A percentile compares a stretch with the other conserved stretches of the same genome.
These are phyloP conservation scores for Harlomillsia oculata DNA, from an alignment of 1,140 invertebrate species.

Conservation along the genomic window DNA sequence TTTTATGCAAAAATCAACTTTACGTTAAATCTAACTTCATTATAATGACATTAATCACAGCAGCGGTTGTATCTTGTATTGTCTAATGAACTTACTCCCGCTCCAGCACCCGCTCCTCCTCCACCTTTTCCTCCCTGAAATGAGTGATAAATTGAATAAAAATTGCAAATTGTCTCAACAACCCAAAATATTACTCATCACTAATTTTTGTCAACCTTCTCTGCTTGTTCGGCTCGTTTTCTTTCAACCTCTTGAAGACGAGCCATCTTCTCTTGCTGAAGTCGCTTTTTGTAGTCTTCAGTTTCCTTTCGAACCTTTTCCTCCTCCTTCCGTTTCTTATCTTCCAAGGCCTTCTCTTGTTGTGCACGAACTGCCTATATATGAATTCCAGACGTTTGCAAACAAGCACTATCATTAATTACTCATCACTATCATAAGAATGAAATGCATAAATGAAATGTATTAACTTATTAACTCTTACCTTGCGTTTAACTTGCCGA, in stretches of 20 bases:
- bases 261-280: conserved; percentile 86
- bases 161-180: no score
- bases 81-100: no score
- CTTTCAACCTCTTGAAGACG: conserved; percentile 88
- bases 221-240: conserved; percentile 81
- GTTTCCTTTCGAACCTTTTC: conserved; percentile 78
- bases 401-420: no score
- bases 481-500: conserved; percentile 1
- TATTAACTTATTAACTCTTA: no score
- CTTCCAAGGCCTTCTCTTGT: conserved; percentile 86
- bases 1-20: neutral
- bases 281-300: conserved; percentile 86
- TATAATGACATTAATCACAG: no score
- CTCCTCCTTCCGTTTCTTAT: conserved; percentile 88
- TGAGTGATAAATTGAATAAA: neutral
- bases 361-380: conserved; percentile 74
- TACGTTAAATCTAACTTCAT: neutral
- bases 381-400: no score
- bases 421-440: no score
- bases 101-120: conserved; percentile 9
- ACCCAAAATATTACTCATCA: no score
- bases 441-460: no score
- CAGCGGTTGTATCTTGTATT: no score
- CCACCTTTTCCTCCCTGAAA: conserved; percentile 20
- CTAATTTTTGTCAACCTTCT: no score